Evolutionary conservation across 2,888 invertebrate genomes (phyloP), one percentile per base, ranked within the genome.

Genomic region (Rhorus exstirpatorius): DNA sequence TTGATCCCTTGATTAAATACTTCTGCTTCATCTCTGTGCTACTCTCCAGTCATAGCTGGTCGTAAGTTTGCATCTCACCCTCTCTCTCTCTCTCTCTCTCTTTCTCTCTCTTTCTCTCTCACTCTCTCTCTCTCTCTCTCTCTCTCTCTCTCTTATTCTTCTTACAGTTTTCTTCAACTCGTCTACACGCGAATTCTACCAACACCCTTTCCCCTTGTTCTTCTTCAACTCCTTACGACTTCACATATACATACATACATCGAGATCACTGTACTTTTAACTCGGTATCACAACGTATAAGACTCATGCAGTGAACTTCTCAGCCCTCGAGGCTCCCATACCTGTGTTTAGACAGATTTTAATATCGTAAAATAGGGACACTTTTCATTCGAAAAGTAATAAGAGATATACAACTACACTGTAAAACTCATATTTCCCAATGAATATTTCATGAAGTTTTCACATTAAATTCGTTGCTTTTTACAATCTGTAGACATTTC

Each of bases 1-100:
- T 87, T 90, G 89, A 89, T 90, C 90, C 88, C 89, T 89, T 90
- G 90, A 90, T 90, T 90, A 90, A 90, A 90, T 89, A 90, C 90
- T 89, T 90, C 87, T 88, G 85, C 86, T 79, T 76, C 85, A 84
- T 85, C 81, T 79, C 81, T 75, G 12, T 80, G 78, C 58, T 68
- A 68, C 80, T 76, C 65, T 74, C 74, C 44, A 44, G 77, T 81
- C 63, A 65, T 61, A 53, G 65, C 74, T 55, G 31, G 51, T 51
- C 55, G 46, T 49, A 63, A 51, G 51, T 84, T 68, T 41, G 17
- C 65, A 14, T 31, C 65, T 1, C 38, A 3, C 7, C 7, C 58
- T 60, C 71, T 60, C 44, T 44, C 21, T 58, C 68, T 38, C 53
- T 41, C 53, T 24, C 58, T 21, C 51, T 38, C 51, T 19, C 49